Evolutionary conservation across 1,140 invertebrate genomes (phyloP).

Genomic region (Lordiphosa stackelbergi): DNA sequence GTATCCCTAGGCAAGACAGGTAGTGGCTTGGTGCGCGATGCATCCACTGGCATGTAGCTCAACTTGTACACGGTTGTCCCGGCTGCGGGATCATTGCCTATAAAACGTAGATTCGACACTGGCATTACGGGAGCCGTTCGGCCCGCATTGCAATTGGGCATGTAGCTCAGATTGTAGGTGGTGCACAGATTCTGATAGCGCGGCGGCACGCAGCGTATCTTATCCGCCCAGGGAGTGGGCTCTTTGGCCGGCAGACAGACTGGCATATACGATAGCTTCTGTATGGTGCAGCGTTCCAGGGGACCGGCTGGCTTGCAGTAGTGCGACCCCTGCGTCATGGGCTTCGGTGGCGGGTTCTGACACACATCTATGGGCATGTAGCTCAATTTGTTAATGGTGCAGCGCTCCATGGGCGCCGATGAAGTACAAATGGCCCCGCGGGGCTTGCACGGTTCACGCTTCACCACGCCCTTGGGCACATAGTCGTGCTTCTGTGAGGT

Average conservation of each 20-base stretch:
- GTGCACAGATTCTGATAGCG: conserved; percentile 66
- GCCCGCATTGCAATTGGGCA: conserved; percentile 78
- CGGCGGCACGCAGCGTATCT: conserved; percentile 60
- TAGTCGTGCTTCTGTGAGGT: conserved; percentile 87
- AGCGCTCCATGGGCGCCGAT: conserved; percentile 78
- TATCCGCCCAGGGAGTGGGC: conserved; percentile 78
- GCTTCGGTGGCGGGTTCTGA: conserved; percentile 70
- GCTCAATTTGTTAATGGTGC: conserved; percentile 78
- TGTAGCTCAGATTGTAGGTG: conserved; percentile 76
- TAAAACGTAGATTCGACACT: conserved; percentile 43
- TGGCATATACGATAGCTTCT: conserved; percentile 81
- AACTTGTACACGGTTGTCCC: conserved; percentile 78
- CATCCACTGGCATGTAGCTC: conserved; percentile 79
- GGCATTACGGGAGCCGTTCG: conserved; percentile 77
- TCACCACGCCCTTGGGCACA: conserved; percentile 81
- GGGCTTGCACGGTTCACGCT: conserved; percentile 79
- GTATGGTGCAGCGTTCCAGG: conserved; percentile 78
- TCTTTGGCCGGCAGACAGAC: conserved; percentile 78
- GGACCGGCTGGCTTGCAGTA: conserved; percentile 76
- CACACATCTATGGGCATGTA: conserved; percentile 79
- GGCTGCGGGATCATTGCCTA: conserved; percentile 51
- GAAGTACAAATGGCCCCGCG: conserved; percentile 78
- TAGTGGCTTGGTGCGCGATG: conserved; percentile 54
- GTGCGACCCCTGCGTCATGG: conserved; percentile 74
- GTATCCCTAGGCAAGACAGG: conserved; percentile 77